A percentile compares a stretch with the other conserved stretches of the same genome.
Evolutionary conservation across 1,140 invertebrate genomes (phyloP).

Genomic region (Drosophila ironensis): DNA sequence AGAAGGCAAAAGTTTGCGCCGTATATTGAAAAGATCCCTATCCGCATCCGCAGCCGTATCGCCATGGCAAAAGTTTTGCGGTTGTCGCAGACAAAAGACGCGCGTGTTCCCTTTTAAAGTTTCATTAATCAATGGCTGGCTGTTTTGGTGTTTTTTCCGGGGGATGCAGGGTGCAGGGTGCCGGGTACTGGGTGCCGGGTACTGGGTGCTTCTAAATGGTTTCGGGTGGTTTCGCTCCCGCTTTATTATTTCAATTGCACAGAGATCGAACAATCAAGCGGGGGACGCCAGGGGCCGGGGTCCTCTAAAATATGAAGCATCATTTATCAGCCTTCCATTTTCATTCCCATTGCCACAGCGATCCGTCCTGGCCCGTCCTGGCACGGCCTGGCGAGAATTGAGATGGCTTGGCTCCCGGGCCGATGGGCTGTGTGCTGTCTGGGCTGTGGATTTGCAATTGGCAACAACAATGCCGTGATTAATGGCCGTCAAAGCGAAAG

Average conservation of each 20-base stretch:
- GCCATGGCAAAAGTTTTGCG: conserved; percentile 56
- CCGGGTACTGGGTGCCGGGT: background rate
- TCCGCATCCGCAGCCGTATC: conserved; percentile 18
- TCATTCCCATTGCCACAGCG: background rate
- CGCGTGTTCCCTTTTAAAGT: conserved; percentile 74
- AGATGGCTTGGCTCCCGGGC: no score
- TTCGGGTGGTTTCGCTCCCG: conserved; percentile 7
- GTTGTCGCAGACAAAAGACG: conserved; percentile 50
- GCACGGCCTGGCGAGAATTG: no score
- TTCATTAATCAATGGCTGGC: conserved; percentile 67
- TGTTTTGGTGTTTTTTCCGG: background rate
- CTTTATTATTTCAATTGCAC: conserved; percentile 78
- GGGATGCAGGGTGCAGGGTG: background rate
- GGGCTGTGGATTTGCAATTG: conserved; percentile 69
- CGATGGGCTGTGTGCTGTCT: conserved; percentile 11
- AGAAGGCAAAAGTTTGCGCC: conserved; percentile 44
- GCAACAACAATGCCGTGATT: conserved; percentile 77
- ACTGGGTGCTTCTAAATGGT: background rate
- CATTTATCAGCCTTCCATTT: conserved; percentile 64
- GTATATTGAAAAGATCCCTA: conserved; percentile 45
- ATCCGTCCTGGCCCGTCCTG: background rate
- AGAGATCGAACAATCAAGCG: no score
- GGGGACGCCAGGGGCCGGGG: no score
- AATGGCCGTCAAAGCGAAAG: conserved; percentile 78
- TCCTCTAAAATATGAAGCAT: conserved; percentile 74